Percentiles rank a stretch among this genome's conserved stretches.
phyloP scores from a whole-genome alignment of 2,113 vertebrate genomes.

The Salvelinus namaycush region DNA sequence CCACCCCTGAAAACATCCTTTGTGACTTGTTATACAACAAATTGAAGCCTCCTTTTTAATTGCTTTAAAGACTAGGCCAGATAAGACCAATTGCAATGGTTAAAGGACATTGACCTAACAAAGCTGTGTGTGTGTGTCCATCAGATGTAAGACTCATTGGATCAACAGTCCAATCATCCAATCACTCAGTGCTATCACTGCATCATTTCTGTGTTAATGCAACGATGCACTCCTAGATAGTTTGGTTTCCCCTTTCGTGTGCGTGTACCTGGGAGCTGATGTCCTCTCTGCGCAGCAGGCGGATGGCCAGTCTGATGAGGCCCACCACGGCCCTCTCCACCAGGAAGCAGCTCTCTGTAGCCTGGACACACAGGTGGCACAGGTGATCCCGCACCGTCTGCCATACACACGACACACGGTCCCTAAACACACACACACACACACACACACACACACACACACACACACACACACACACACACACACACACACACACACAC shows the following conservation, averaged over 20 bases:
- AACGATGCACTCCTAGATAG: not conserved
- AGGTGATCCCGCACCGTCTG: conserved; percentile 94
- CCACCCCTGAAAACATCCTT: too few species aligned
- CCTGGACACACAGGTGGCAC: conserved; percentile 91
- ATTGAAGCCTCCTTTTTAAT: too few species aligned
- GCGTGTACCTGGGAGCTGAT: conserved; percentile 88
- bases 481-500: conserved; percentile 42
- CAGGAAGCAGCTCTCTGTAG: conserved; percentile 94
- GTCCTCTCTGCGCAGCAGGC: conserved; percentile 90
- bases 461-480: conserved; percentile 79
- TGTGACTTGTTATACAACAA: too few species aligned
- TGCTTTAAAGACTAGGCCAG: too few species aligned
- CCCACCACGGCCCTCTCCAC: conserved; percentile 96
- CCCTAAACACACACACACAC: conserved; percentile 67
- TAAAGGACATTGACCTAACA: too few species aligned
- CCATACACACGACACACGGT: conserved; percentile 93
- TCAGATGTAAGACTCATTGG: too few species aligned
- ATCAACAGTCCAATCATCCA: too few species aligned
- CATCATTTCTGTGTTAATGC: too few species aligned
- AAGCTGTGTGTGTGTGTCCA: too few species aligned
- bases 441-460: conserved; percentile 73
- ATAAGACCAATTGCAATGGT: too few species aligned
- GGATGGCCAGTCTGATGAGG: conserved; percentile 90
- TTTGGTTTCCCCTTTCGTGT: not conserved
- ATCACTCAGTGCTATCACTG: too few species aligned